Base-by-base conservation (phyloP, 2,797 vertebrate genomes). In the Ctenopoma multispine region DNA sequence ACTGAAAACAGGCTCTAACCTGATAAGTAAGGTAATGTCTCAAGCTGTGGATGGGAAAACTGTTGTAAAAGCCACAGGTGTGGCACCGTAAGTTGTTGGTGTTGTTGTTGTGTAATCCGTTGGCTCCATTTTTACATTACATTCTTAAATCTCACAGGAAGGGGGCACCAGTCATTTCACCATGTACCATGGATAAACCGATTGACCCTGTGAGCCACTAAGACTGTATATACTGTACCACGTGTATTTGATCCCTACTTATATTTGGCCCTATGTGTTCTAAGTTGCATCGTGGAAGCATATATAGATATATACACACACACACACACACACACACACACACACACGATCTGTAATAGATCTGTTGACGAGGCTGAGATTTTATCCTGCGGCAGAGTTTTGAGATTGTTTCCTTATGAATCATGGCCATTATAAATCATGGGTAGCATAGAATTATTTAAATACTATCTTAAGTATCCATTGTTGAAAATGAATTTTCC, bases 91-190 rank as follows among this genome's bases (percentile, higher is more conserved):
- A 41, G 7, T 6, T 7, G 8, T 13, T 24, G 49, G 15, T 24
- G 24, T 24, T 24, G 24, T 24, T 24, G 24, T 24, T 24, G 24
- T 24, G 24, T 7, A 5, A 1, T 44, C n/a, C 36, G 1, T 38
- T 38, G 36, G 2, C 21, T 69, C 43, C 0, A 18, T 47, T 20
- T 38, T 27, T 7, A 1, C 23, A 58, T 15, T 9, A 34, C 20
- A 8, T 20, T 75, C 4, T 27, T 12, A 49, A 40, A 31, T 76
- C 14, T 57, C 4, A 75, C 66, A 84, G 87, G 21, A 72, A 67
- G 83, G 69, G 66, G 75, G 80, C 72, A 41, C 2, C 24, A 20
- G 72, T 69, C 57, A 44, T 70, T 50, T 27, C 47, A 64, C 15
- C 53, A 50, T 44, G 6, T 17, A 27, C 17, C 12, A 5, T 4